A percentile compares a stretch with the other conserved stretches of the same genome.
phyloP scores from a whole-genome alignment of 1,140 invertebrate species.

The Carcinoscorpius rotundicauda region DNA sequence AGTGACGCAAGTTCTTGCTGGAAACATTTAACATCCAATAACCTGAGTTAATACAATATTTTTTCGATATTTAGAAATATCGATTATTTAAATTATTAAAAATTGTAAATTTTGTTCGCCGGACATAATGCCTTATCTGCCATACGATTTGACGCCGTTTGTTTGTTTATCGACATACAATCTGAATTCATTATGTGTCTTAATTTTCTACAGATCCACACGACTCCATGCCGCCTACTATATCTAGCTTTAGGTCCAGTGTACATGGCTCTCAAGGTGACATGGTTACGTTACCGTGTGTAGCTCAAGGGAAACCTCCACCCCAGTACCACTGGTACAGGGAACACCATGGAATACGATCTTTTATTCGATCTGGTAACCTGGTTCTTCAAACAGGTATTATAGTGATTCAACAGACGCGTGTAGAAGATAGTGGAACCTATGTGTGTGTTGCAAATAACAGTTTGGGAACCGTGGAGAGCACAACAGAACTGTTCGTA shows the following conservation, averaged over 20 bases:
- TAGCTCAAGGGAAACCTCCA: background rate
- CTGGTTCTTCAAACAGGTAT: conserved; percentile 18
- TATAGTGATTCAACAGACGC: conserved; percentile 20
- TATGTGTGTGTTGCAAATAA: conserved; percentile 81
- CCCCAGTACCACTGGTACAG: background rate
- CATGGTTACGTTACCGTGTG: background rate
- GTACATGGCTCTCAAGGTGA: background rate
- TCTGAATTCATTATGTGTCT: background rate
- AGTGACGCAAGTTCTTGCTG: too few species aligned
- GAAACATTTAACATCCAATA: too few species aligned
- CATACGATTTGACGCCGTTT: too few species aligned
- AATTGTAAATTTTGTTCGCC: too few species aligned
- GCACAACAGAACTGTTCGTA: conserved; percentile 61
- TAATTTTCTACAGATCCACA: background rate
- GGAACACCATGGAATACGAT: background rate
- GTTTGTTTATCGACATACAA: too few species aligned
- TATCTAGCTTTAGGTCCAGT: background rate
- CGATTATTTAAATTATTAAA: too few species aligned
- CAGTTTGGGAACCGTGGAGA: conserved; percentile 66
- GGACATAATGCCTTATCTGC: too few species aligned
- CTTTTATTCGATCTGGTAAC: conserved; percentile 4
- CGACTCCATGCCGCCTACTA: background rate
- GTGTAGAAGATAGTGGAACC: conserved; percentile 40
- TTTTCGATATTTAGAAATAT: too few species aligned
- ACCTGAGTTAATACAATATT: too few species aligned